Base-by-base conservation (phyloP, 2,888 invertebrate species). In the Entomobrya proxima region DNA sequence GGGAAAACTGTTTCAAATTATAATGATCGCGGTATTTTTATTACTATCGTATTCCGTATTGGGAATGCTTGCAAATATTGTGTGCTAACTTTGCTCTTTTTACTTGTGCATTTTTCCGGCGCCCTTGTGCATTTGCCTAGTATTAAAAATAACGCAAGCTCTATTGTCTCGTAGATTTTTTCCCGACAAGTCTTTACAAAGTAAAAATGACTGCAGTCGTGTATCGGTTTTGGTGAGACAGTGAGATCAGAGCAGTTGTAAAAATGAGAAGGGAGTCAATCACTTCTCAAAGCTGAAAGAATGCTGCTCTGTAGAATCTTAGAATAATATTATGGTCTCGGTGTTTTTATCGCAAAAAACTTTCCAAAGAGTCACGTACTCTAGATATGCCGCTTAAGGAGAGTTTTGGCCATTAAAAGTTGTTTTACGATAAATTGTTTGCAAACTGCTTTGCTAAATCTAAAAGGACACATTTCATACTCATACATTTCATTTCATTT, bases 1-100 rank as follows among this genome's bases (percentile, higher is more conserved):
- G 81, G 81, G 81, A 81, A 81, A 81, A 55, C 61, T 81, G 55
- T 81, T 81, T 74, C 58, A 74, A 74, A 74, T 80, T 40, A 61
- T 76, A 76, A 58, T 81, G 21, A 44, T 74, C 58, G 50, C 40
- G 40, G 69, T 32, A 74, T 81, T 81, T 81, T 81, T 72, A 78
- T 61, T 40, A 37, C 37, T 40, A 55, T 69, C 52, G 50, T 24
- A 74, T 81, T 44, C 81, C 72, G 81, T 81, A 61, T 74, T 74
- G 44, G 74, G 67, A 67, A 13, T n/a, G 69, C n/a, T 52, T 37
- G 67, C 67, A 67, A 67, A 67, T 55, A 61, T 61, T 32, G 2
- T 50, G 72, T 18, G n/a, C 13, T 32, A 1, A 52, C 32, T 40
- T 27, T 27, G 32, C 37, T 37, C 6, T 15, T 24, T 21, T 61